Evolutionary conservation across 2,888 invertebrate genomes (phyloP), one percentile per base, ranked within the genome.

Genomic region (Drosophila mimetica): DNA sequence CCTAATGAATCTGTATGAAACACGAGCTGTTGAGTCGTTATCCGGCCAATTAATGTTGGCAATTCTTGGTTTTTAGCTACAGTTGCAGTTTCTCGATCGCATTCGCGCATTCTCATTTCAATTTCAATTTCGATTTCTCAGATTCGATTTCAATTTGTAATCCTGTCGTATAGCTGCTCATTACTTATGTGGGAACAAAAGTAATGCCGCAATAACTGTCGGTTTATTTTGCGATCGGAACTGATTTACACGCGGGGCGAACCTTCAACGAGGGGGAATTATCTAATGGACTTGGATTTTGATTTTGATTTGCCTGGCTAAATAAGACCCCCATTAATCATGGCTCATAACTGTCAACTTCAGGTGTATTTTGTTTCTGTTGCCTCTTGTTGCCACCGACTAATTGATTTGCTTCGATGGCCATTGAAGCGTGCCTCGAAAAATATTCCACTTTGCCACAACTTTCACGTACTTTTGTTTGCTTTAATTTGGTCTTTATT

Each of bases 341-440:
- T 58, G 30, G 25, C 59, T 39, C 25, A 42, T 32, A 37, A 54
- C 32, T 83, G 77, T 83, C 77, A 64, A 59, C 53, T 64, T 34
- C 28, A 50, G 65, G 50, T 64, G 60, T 22, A 9, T 11, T 34
- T 28, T 36, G 7, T 2, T 25, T 25, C 0, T 60, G 22, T 46
- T 48, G 64, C 60, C 36, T 59, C 61, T 32, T 47, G 52, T 46
- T 66, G 71, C 76, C 76, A 48, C 65, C 55, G 70, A 67, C 83
- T 82, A 85, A 79, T 79, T 79, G 83, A 79, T 74, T 74, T 71
- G 65, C 55, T 55, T 64, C 64, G 39, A 66, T 51, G 37, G 48
- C 66, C 66, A 64, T 65, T 64, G 51, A 42, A 42, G 63, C 66
- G 16, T 36, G 63, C 64, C 66, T n/a, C 51, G 1, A 25, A 14